Evolutionary conservation across 2,888 invertebrate species (phyloP).

Genomic region (Agrenia bidenticulata): DNA sequence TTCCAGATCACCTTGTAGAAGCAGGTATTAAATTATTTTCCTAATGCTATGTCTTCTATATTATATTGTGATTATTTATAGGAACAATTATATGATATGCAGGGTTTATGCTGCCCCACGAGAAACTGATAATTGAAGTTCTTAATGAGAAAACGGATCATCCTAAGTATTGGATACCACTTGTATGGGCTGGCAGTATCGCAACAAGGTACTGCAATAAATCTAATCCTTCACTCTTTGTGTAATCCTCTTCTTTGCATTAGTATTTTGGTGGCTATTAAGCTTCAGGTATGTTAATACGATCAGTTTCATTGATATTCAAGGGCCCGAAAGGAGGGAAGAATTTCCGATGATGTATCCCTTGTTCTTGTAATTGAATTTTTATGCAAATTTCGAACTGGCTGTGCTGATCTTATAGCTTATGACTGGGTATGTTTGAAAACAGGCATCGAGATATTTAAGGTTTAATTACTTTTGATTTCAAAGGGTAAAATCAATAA

Average conservation of each 20-base stretch:
- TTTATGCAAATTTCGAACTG: slow-evolving; percentile 57
- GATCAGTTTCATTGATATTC: too few species aligned
- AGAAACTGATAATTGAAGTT: slow-evolving; percentile 55
- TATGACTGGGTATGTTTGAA: slow-evolving; percentile 55
- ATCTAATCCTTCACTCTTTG: too few species aligned
- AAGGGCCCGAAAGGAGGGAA: slow-evolving; percentile 54
- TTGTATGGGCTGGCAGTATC: slow-evolving; percentile 56
- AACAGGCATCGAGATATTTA: too few species aligned
- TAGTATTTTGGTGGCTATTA: too few species aligned
- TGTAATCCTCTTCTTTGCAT: too few species aligned
- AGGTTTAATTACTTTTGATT: background rate
- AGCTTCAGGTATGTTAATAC: too few species aligned
- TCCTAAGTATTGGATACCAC: slow-evolving; percentile 55
- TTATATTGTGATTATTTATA: too few species aligned
- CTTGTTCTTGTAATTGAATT: slow-evolving; percentile 58
- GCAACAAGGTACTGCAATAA: slow-evolving; percentile 26
- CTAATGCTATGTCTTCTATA: too few species aligned
- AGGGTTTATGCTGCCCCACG: slow-evolving; percentile 55
- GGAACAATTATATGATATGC: slow-evolving; percentile 6
- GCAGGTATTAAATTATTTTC: slow-evolving; percentile 53
- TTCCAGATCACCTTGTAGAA: slow-evolving; percentile 55
- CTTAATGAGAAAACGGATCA: slow-evolving; percentile 53
- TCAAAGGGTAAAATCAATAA: background rate
- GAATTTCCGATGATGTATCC: slow-evolving; percentile 56
- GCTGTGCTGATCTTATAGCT: slow-evolving; percentile 54